Evolutionary conservation across 2,888 invertebrate genomes (phyloP), one percentile per base, ranked within the genome.

Genomic region (Aleiodes alternator): DNA sequence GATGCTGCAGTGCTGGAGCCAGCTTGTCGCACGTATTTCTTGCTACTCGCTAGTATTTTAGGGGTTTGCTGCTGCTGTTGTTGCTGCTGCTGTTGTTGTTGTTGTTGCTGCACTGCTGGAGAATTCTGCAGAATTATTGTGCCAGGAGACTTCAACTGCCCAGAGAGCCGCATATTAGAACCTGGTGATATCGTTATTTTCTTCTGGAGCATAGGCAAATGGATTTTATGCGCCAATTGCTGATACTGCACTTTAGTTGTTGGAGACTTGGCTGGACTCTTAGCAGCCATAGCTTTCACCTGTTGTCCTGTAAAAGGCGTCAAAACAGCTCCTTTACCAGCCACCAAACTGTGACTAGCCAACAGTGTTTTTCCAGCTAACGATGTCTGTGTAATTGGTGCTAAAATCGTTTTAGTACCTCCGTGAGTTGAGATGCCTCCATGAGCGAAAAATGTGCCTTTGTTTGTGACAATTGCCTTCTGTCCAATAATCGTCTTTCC

Each of bases 261-360:
- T 76, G 81, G 81, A 1, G 75, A 55, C 80, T 84, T 82, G 1
- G 72, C 75, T 31, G 86, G 82, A 68, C 82, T 85, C 48, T 88
- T 89, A 1, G 88, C 85, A 59, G 89, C 89, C 3, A 90, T 82
- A 3, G 87, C 87, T 82, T 89, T 88, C 4, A 90, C 86, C 80
- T 89, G 89, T 34, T 89, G 89, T 1, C 89, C 86, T 23, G 89
- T 90, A 55, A 90, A 86, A 2, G 90, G 89, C 6, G 89, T 89
- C 4, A 90, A 76, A 34, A 90, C 83, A 12, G 88, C 85, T 9
- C 85, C 85, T 70, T 84, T 86, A 0, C 82, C 80, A 4, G 85
- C 81, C 0, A 83, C 83, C 73, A 85, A 77, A 72, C 85, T 82
- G 78, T 86, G 83, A 59, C 84, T 73, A 51, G 79, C 80, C 69